phyloP scores from a whole-genome alignment of 1,140 invertebrate species.

The Brachionus asplanchnoidis region DNA sequence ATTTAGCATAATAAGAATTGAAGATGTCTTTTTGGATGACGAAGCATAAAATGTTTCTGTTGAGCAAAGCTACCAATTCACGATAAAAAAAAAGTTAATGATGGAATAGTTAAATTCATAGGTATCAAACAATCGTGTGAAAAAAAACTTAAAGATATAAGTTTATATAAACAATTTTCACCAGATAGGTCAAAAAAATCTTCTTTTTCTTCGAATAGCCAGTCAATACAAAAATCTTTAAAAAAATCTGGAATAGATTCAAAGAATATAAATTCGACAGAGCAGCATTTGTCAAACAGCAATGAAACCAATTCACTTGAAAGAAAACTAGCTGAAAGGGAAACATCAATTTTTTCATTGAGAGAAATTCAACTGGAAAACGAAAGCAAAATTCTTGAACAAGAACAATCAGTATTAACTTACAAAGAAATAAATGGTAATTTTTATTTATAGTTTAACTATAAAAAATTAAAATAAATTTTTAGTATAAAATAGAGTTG shows the following conservation, averaged over 20 bases:
- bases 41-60: background rate
- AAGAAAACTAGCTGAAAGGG: background rate
- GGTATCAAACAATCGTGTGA: background rate
- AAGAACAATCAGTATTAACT: background rate
- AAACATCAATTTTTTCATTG: background rate
- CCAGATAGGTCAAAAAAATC: background rate
- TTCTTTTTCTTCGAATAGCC: background rate
- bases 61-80: background rate
- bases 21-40: background rate
- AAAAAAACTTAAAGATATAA: background rate
- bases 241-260: background rate
- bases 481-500: no score
- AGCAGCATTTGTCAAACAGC: background rate
- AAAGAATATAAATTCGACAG: background rate
- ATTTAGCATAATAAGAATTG: background rate
- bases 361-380: background rate
- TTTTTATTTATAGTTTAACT: background rate
- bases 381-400: background rate
- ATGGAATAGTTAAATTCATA: background rate
- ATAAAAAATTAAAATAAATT: background rate
- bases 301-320: background rate
- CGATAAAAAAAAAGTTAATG: background rate
- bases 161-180: background rate
- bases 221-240: background rate
- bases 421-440: background rate